Evolutionary conservation across 2,888 invertebrate genomes (phyloP), one percentile per base, ranked within the genome.

Genomic region (Agrenia bidenticulata): DNA sequence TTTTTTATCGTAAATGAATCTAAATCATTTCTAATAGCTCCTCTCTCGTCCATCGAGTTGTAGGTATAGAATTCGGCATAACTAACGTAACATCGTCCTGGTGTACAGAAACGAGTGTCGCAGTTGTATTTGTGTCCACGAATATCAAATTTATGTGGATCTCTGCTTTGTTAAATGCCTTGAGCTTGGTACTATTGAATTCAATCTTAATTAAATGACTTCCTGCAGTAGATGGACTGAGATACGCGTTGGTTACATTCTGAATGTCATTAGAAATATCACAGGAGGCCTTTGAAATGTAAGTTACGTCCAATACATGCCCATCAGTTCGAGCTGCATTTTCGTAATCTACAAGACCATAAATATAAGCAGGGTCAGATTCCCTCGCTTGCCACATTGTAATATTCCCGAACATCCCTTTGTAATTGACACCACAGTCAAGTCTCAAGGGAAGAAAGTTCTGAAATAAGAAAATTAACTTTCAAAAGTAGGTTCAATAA

Each of bases 131-230:
- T 0, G 64, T 49, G 50, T 73, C 70, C 2, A 75, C 56, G 61
- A 74, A 75, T 57, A 75, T 70, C 53, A 75, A 67, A 39, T 67
- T 72, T 24, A 75, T 60, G 50, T 68, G 71, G n/a, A 75, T 21
- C 19, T 71, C 72, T 7, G 71, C 65, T 39, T 66, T 68, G 54
- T 61, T 67, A 63, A 64, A 75, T 9, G 73, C 73, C 21, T 69
- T 69, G 2, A 75, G 59, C 11, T 60, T 26, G 2, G 53, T 56
- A 23, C 64, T 72, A 24, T 71, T 67, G 57, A 74, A 74, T 7
- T 62, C 21, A 11, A 75, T 62, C 42, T 61, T 63, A 5, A 74
- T 27, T 2, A 63, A n/a, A 42, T 54, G 56, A 9, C 24, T 32
- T 21, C 15, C 21, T 0, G 32, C 39, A 7, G 7, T 5, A 21